Conservation (phyloP, 2,113 vertebrate genomes). For the Gymnorhina tibicen region DNA sequence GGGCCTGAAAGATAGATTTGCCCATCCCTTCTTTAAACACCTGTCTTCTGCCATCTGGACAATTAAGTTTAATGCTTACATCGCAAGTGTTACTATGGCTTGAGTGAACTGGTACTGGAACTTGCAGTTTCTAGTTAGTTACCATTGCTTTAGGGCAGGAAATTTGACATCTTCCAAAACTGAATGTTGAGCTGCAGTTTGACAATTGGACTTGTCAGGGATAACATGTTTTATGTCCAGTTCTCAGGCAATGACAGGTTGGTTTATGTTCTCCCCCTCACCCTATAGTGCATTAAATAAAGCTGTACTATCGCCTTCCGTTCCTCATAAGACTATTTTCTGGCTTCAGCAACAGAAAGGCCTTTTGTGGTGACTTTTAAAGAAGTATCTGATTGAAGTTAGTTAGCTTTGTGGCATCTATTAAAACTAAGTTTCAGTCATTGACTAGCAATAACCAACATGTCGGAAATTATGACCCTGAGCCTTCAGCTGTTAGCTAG, state of each 20-base stretch:
- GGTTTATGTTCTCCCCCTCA: not conserved
- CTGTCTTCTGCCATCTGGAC: not conserved
- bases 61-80: not conserved
- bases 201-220: not conserved
- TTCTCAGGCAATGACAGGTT: not conserved
- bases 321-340: conserved; percentile 10
- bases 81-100: not conserved
- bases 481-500: not conserved
- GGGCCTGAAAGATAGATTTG: not conserved
- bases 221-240: not conserved
- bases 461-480: conserved; percentile 13
- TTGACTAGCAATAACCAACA: not conserved
- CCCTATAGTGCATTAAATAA: not conserved
- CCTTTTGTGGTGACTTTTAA: conserved; percentile 5
- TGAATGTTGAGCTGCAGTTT: not conserved
- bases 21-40: not conserved
- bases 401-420: not conserved
- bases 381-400: not conserved
- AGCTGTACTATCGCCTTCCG: not conserved
- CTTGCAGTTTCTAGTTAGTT: not conserved
- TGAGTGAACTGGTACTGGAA: not conserved
- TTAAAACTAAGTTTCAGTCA: not conserved
- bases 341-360: not conserved
- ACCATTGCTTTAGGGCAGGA: not conserved
- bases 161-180: not conserved